Evolutionary conservation across 2,888 invertebrate species (phyloP), one percentile per base, ranked within the genome.

Genomic region (Cyrtodaria siliqua): DNA sequence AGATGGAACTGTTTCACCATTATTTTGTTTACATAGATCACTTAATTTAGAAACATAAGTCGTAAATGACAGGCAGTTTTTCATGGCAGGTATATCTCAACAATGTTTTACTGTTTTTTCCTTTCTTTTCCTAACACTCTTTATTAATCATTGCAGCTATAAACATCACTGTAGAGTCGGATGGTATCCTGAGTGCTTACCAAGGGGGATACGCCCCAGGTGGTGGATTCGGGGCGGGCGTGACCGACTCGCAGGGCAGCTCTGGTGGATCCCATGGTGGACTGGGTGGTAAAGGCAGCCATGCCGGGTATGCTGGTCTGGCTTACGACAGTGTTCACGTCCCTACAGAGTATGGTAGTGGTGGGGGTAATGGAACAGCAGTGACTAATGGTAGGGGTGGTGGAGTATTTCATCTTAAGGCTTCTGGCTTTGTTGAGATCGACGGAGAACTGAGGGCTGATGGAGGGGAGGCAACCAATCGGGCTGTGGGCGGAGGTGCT

Each of bases 261-360:
- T 81, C 84, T 14, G 89, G 89, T 16, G 89, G 79, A 0, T 86
- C 87, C 0, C 86, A 89, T 47, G 88, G 87, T 26, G 89, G 89
- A 44, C 66, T 87, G 6, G 89, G 88, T n/a, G 87, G 88, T 1
- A 49, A 33, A 9, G 88, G 88, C 8, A 71, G 74, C 29, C 57
- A 64, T 18, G 56, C 50, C 42, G 71, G 66, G 3, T 27, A 61
- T 40, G 64, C 87, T 1, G 33, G 60, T 9, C 33, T 50, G 9
- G 83, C 87, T 8, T 83, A 86, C 63, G 86, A 79, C 23, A 79
- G 81, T 50, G 52, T 82, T 1, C 62, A 68, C 18, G 44, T 18
- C 0, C 86, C 88, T 8, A 26, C 33, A 12, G 76, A 75, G 18
- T 86, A 83, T 53, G 88, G 88, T 6, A 86, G 87, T 68, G 88